Conservation (phyloP, 2,888 invertebrate genomes). For the Polymixis lichenea region DNA sequence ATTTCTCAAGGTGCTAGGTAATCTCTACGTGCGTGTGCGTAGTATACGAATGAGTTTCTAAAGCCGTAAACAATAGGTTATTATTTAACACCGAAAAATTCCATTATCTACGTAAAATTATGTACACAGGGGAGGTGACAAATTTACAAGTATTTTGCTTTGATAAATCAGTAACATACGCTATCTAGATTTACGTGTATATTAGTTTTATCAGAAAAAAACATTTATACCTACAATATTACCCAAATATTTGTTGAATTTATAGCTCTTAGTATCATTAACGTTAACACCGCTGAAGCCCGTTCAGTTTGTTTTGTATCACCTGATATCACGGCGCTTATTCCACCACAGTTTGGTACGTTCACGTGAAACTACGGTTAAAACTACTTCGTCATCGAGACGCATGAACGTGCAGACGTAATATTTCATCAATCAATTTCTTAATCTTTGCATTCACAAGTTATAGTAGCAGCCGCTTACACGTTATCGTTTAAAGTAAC, state of each 20-base stretch:
- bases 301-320: conserved; percentile 50
- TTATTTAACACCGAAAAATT: conserved; percentile 70
- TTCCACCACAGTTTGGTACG: conserved; percentile 26
- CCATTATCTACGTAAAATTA: conserved; percentile 68
- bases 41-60: conserved; percentile 28
- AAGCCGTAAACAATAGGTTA: conserved; percentile 54
- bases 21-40: conserved; percentile 19
- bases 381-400: conserved; percentile 25
- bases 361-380: conserved; percentile 30
- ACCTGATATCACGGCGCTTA: conserved; percentile 39
- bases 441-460: conserved; percentile 37
- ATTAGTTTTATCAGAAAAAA: conserved; percentile 71
- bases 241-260: conserved; percentile 69
- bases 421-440: conserved; percentile 44
- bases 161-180: conserved; percentile 79
- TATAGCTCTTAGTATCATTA: conserved; percentile 61
- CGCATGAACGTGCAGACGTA: conserved; percentile 26
- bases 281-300: conserved; percentile 51
- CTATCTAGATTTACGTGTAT: conserved; percentile 80
- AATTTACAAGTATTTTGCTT: conserved; percentile 82
- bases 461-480: conserved; percentile 26
- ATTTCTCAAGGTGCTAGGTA: conserved; percentile 38
- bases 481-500: conserved; percentile 55
- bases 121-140: conserved; percentile 76
- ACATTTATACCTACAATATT: conserved; percentile 68